Evolutionary conservation across 2,888 invertebrate species (phyloP), one percentile per base, ranked within the genome.

Genomic region (Chymomyza amoena): DNA sequence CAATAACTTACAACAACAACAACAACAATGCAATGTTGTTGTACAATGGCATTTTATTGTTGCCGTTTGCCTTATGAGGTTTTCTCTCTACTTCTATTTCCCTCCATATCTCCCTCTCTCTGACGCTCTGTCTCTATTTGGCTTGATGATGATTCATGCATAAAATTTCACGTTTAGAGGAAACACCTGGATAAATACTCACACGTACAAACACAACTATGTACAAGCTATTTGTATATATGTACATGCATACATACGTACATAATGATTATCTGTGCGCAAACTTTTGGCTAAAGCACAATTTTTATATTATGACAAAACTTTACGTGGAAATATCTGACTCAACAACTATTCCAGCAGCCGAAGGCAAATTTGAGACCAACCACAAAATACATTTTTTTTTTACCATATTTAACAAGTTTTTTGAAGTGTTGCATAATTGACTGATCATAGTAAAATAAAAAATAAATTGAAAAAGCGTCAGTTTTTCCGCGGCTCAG

Each of bases 171-270:
- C 63, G 70, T 72, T 75, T 77, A 71, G 75, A 83, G 81, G 79
- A 85, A 82, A 82, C 82, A 82, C 85, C 83, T 82, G 85, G 85
- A 79, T 71, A 82, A 82, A 84, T 82, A 79, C 63, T 13, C 13
- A 45, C 39, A 45, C 39, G 13, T 3, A 45, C 39, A 10, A 1
- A 4, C 3, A 45, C 13, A 45, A 4, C 3, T 45, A 13, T 45
- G 13, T 45, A 45, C 39, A 45, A 45, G 39, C 39, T 32, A 32
- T 32, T 32, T 32, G 32, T 32, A 32, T 9, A 32, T 7, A 32
- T 7, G 9, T 32, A 32, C 7, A 4, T 25, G 4, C 4, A 2
- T 7, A 45, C 39, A 45, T 45, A 45, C 0, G 4, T 45, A 45
- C 39, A 36, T 36, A 36, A 62, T 62, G 52, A 61, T 68, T 70